These are phyloP conservation scores for Chaetogeoica ovagalla DNA, from an alignment of 2,888 invertebrate species.

Conservation along the genomic window DNA sequence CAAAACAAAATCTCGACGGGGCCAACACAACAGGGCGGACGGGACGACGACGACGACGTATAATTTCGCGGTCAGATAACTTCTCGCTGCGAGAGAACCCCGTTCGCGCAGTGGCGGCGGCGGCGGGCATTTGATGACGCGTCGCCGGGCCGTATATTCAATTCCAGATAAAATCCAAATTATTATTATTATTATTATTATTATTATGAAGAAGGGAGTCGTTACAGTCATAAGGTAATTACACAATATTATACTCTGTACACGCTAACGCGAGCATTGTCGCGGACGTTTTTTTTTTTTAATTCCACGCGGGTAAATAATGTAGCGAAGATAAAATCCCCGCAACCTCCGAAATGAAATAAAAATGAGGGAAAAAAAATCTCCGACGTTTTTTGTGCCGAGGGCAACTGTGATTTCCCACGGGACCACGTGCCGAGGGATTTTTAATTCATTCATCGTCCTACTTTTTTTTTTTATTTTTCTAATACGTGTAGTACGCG, in stretches of 20 bases:
- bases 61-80: slow-evolving; percentile 51
- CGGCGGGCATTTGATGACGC: slow-evolving; percentile 37
- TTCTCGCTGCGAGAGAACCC: slow-evolving; percentile 10
- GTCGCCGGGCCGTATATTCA: slow-evolving; percentile 33
- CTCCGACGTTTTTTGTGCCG: slow-evolving; percentile 8
- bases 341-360: slow-evolving; percentile 46
- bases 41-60: not conserved
- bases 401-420: slow-evolving; percentile 52
- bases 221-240: slow-evolving; percentile 37
- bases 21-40: not conserved
- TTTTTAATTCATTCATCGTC: slow-evolving; percentile 53
- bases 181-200: too few relatives aligned
- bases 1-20: slow-evolving; percentile 1
- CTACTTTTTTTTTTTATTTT: slow-evolving; percentile 29
- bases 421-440: slow-evolving; percentile 44
- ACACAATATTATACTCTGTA: not conserved
- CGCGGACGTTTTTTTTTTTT: slow-evolving; percentile 30
- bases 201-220: slow-evolving; percentile 12
- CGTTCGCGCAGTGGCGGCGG: not conserved
- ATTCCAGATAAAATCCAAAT: slow-evolving; percentile 50
- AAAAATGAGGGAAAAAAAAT: slow-evolving; percentile 9
- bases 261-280: not conserved
- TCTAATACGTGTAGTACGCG: too few relatives aligned
- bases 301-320: slow-evolving; percentile 50
- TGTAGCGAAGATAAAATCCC: slow-evolving; percentile 50